Percentiles rank a stretch among this genome's conserved stretches.
phyloP scores from a whole-genome alignment of 2,113 vertebrate genomes.

The Protomyctophum bolini region DNA sequence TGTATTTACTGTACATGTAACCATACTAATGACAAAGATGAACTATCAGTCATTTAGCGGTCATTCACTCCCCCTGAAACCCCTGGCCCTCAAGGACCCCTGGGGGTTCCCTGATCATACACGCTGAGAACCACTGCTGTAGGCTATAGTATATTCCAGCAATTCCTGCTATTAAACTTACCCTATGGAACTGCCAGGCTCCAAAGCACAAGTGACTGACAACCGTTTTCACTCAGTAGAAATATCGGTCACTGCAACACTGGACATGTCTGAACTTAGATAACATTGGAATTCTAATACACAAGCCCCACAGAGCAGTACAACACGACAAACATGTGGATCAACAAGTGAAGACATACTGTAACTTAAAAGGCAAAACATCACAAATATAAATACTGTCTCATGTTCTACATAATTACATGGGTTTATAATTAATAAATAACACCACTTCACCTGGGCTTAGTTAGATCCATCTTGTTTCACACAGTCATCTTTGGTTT shows the following conservation, averaged over 20 bases:
- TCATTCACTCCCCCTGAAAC: too few species aligned
- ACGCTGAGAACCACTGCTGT: too few species aligned
- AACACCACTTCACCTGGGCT: slow-evolving; percentile 64
- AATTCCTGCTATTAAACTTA: too few species aligned
- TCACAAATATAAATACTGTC: neutral
- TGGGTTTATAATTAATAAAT: slow-evolving; percentile 16
- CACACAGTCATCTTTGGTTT: slow-evolving; percentile 68
- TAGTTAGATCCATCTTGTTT: slow-evolving; percentile 69
- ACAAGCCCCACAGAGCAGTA: neutral
- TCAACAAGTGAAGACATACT: neutral
- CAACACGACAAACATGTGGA: neutral
- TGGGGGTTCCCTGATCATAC: too few species aligned
- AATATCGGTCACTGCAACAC: neutral
- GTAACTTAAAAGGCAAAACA: neutral
- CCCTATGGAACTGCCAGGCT: too few species aligned
- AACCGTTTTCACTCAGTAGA: slow-evolving; percentile 26
- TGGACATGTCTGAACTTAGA: neutral
- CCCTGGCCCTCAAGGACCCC: too few species aligned
- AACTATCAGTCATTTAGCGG: too few species aligned
- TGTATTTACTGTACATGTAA: too few species aligned
- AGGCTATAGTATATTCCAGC: too few species aligned
- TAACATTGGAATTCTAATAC: neutral
- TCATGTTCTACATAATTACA: neutral
- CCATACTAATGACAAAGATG: too few species aligned
- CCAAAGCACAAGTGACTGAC: neutral